Conservation (phyloP, 1,140 invertebrate species). For the Mactra quadrangularis region DNA sequence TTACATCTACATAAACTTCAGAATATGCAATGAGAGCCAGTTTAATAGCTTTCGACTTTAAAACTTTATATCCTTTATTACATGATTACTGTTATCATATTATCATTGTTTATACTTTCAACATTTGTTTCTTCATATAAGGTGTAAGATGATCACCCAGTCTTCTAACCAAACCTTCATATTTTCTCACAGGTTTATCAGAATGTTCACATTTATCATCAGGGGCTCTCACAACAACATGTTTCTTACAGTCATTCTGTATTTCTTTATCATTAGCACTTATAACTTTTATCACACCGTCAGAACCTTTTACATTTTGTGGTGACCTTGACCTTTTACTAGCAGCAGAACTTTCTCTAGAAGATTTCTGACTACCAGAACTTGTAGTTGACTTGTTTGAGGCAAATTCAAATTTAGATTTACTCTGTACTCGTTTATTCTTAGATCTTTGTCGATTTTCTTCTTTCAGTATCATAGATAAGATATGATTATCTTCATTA, state of each 20-base stretch:
- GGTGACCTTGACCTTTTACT: slow-evolving; percentile 13
- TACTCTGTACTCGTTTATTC: slow-evolving; percentile 16
- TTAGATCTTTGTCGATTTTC: slow-evolving; percentile 11
- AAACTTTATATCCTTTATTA: too few relatives aligned
- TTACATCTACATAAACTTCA: too few relatives aligned
- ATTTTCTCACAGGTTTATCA: slow-evolving; percentile 29
- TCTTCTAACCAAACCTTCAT: slow-evolving; percentile 64
- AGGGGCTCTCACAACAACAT: not conserved
- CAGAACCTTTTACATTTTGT: too few relatives aligned
- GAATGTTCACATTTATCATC: not conserved
- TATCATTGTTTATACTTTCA: not conserved
- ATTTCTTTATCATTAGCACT: too few relatives aligned
- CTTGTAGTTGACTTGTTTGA: not conserved
- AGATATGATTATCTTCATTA: slow-evolving; percentile 12
- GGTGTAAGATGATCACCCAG: slow-evolving; percentile 52
- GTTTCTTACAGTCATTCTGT: not conserved
- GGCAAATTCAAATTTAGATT: slow-evolving; percentile 11
- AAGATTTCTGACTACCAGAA: not conserved
- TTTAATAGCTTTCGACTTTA: too few relatives aligned
- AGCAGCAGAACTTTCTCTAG: slow-evolving; percentile 9
- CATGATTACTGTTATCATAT: too few relatives aligned
- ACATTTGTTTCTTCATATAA: slow-evolving; percentile 30
- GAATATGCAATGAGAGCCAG: too few relatives aligned
- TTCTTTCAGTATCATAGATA: slow-evolving; percentile 12
- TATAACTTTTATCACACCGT: too few relatives aligned